Base-by-base conservation (phyloP, 2,888 invertebrate species). In the Lithophane ornitopus region DNA sequence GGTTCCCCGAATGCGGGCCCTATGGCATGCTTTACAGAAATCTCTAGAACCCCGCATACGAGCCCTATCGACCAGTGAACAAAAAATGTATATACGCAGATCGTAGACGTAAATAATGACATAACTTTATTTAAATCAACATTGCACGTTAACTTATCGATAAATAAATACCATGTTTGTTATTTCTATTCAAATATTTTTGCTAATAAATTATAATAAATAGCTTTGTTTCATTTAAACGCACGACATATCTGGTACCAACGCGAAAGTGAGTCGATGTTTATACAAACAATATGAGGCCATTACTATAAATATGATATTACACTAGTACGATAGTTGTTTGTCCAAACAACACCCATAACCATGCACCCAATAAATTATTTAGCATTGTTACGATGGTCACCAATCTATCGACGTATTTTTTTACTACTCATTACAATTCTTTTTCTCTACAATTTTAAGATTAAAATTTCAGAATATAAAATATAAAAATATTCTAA, bases 221-320 rank as follows among this genome's bases (percentile, higher is more conserved):
- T 26, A 19, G 65, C 0, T 41, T 28, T 65, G 44, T 44, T 65
- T 44, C 26, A 19, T 65, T 26, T 8, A 65, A 19, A 44, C 26
- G 8, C 11, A 19, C 3, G 6, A 59, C 19, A 41, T 76, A 52
- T 58, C 44, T 14, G 1, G 12, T 61, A 49, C 39, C n/a, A 9
- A 54, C 2, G 11, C 6, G 26, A 41, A 41, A 3, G 19, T 49
- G 7, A 41, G 3, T 9, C n/a, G 19, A 52, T 56, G 56, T 46
- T 77, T 26, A 56, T 56, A 39, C n/a, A 56, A 77, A 75, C 39
- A 77, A 7, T 3, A 49, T 44, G 39, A 46, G 8, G 28, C n/a
- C 44, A 65, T 34, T 19, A 46, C 56, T 56, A 14, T 16, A 56
- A 16, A 74, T 39, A 74, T 2, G 49, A 19, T 2, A 49, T 19